phyloP scores from a whole-genome alignment of 2,888 invertebrate genomes.

The Tuberolachnus salignus region DNA sequence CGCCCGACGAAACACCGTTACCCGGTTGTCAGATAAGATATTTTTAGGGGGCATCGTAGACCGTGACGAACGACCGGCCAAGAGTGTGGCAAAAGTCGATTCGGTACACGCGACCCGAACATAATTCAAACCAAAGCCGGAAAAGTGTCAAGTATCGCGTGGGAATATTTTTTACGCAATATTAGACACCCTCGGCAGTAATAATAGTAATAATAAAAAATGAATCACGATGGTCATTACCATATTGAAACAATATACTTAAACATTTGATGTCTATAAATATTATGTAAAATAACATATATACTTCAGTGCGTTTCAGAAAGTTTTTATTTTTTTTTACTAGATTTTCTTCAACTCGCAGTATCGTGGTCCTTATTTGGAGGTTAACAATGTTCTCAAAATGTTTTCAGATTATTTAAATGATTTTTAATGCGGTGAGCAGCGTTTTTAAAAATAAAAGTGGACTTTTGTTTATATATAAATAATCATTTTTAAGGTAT shows the following conservation, averaged over 20 bases:
- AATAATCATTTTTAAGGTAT: too few relatives aligned
- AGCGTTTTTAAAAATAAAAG: too few relatives aligned
- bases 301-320: background rate
- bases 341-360: too few relatives aligned
- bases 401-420: too few relatives aligned
- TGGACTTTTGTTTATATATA: too few relatives aligned
- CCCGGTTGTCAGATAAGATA: conserved; percentile 34
- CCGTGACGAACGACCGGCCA: conserved; percentile 46
- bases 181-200: conserved; percentile 29
- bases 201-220: background rate
- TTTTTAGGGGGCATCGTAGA: conserved; percentile 36
- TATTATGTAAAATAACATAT: background rate
- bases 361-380: too few relatives aligned
- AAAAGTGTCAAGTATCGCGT: conserved; percentile 53
- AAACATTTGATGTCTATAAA: background rate
- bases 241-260: conserved; percentile 5
- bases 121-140: conserved; percentile 49
- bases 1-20: conserved; percentile 16
- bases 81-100: conserved; percentile 47
- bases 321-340: too few relatives aligned
- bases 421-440: too few relatives aligned
- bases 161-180: conserved; percentile 48
- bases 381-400: too few relatives aligned
- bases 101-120: conserved; percentile 38
- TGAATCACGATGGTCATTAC: conserved; percentile 41